Evolutionary conservation across 2,113 vertebrate species (phyloP).

Genomic region (Hypocryptadius cinnamomeus): DNA sequence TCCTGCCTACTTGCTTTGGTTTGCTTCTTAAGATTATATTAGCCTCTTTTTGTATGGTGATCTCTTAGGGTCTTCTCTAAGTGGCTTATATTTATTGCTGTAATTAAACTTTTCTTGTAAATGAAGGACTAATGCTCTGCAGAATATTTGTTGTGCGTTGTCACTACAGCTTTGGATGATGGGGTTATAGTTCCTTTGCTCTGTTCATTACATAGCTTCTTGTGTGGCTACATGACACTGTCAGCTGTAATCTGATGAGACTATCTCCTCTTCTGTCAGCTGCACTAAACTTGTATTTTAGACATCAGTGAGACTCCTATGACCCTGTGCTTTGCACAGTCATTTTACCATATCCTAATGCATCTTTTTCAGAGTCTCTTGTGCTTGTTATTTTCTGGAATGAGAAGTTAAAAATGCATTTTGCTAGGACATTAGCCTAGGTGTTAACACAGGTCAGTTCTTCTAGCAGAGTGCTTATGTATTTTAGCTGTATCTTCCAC

Average conservation of each 20-base stretch:
- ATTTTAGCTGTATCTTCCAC: background rate
- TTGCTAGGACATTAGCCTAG: background rate
- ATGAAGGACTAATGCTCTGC: background rate
- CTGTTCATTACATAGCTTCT: background rate
- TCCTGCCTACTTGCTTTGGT: background rate
- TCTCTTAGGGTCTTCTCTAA: background rate
- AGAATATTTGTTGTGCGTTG: background rate
- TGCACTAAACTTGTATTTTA: background rate
- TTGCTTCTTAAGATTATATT: background rate
- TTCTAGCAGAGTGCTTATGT: background rate
- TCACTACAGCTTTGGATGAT: background rate
- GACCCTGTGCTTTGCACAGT: background rate
- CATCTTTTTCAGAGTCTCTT: background rate
- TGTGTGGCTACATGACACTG: background rate
- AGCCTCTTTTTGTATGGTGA: background rate
- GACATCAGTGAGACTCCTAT: background rate
- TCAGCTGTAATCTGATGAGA: background rate
- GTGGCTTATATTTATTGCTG: background rate
- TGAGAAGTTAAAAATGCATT: background rate
- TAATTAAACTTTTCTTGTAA: background rate
- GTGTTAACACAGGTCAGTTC: background rate
- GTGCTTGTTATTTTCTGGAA: background rate
- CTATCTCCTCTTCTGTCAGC: background rate
- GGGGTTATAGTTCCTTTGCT: background rate
- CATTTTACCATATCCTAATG: background rate